Conservation (phyloP, 2,797 vertebrate species). For the Platyrinchus mystaceus region DNA sequence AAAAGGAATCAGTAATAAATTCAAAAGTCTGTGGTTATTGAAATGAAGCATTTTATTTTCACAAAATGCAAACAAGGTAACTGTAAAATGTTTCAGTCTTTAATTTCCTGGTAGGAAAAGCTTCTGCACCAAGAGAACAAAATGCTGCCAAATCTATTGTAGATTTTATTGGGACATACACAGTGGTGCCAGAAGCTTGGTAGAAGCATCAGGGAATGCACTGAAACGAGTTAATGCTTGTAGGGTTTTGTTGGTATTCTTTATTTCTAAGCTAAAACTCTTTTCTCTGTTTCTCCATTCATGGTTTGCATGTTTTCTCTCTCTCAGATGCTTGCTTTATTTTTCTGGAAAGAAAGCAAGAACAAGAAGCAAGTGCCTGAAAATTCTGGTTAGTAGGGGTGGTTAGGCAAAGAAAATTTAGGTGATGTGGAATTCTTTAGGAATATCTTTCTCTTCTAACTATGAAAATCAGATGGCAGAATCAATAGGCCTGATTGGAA, state of each 20-base stretch:
- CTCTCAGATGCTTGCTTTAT: background rate
- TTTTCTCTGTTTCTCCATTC: background rate
- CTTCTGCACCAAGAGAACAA: background rate
- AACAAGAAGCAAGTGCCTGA: background rate
- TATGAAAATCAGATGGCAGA: background rate
- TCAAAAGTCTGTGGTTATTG: background rate
- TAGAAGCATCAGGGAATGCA: background rate
- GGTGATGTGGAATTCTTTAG: background rate
- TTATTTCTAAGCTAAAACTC: background rate
- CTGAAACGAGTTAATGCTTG: background rate
- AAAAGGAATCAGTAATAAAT: background rate
- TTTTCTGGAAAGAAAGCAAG: background rate
- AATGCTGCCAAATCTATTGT: background rate
- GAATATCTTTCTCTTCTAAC: background rate
- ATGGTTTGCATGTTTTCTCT: background rate
- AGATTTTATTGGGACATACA: background rate
- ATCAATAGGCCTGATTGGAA: background rate
- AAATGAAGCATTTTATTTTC: conserved; percentile 5
- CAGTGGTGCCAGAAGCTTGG: background rate
- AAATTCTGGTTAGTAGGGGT: background rate
- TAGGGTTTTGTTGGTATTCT: background rate
- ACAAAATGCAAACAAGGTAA: background rate
- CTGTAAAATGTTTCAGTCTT: background rate
- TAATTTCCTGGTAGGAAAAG: background rate
- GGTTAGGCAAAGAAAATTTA: background rate